Evolutionary conservation across 2,113 vertebrate genomes (phyloP).

Genomic region (Collichthys lucidus): DNA sequence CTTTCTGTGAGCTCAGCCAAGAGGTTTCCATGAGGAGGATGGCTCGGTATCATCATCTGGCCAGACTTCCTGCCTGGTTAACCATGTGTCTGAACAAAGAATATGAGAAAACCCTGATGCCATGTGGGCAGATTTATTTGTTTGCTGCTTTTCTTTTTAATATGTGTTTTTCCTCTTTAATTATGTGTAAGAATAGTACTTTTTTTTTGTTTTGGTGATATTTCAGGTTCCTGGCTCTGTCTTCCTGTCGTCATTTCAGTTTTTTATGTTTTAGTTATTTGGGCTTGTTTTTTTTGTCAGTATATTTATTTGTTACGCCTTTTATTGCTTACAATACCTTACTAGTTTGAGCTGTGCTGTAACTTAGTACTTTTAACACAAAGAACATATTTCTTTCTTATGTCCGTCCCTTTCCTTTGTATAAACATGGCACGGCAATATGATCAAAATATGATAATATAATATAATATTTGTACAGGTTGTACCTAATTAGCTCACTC

Average conservation of each 20-base stretch:
- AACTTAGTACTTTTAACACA: not conserved
- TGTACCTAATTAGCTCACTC: no score
- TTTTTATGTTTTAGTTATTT: no score
- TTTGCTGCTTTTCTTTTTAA: not conserved
- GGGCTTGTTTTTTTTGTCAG: no score
- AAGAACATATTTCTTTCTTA: not conserved
- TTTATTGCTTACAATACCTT: not conserved
- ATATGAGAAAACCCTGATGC: not conserved
- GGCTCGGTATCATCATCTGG: slow-evolving; percentile 22
- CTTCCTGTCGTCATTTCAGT: not conserved
- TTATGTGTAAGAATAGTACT: not conserved
- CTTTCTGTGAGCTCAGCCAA: slow-evolving; percentile 17
- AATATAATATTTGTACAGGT: no score
- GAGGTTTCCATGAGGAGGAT: slow-evolving; percentile 52
- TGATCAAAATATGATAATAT: not conserved
- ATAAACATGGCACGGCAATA: not conserved
- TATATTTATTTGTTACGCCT: not conserved
- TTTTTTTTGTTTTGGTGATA: not conserved
- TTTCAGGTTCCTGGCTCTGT: not conserved
- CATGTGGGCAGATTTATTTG: not conserved
- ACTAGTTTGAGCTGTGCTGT: not conserved
- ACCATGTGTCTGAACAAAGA: slow-evolving; percentile 12
- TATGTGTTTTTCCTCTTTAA: not conserved
- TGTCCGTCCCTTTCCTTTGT: no score
- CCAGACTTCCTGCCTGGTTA: slow-evolving; percentile 43